phyloP scores from a whole-genome alignment of 2,797 vertebrate genomes.

The Eidolon dupreanum region DNA sequence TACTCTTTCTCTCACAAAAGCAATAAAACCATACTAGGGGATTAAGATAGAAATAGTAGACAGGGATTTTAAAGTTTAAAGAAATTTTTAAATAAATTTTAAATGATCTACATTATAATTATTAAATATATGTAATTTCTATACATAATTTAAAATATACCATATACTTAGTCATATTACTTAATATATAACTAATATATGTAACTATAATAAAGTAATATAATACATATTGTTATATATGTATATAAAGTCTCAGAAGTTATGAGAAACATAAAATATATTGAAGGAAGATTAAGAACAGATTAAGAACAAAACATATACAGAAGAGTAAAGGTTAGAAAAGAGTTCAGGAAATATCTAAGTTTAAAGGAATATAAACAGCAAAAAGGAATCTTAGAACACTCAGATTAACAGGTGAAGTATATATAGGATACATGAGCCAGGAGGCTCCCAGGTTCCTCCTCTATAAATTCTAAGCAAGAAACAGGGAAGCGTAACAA shows the following conservation, averaged over 20 bases:
- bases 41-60: neutral
- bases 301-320: neutral
- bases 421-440: neutral
- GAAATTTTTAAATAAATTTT: neutral
- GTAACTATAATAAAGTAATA: neutral
- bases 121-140: neutral
- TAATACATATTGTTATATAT: neutral
- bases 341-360: neutral
- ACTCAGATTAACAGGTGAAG: neutral
- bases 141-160: neutral
- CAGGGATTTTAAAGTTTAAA: neutral
- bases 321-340: neutral
- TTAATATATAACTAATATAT: neutral
- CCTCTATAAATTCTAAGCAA: neutral
- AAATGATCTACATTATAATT: neutral
- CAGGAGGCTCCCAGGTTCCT: neutral
- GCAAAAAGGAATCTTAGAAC: neutral
- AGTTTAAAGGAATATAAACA: neutral
- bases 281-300: neutral
- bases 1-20: neutral
- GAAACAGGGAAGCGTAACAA: neutral
- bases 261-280: conserved; percentile 19
- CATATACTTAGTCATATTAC: neutral
- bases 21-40: neutral
- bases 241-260: neutral